phyloP scores from a whole-genome alignment of 2,113 vertebrate genomes.

The Emydocephalus ijimae region DNA sequence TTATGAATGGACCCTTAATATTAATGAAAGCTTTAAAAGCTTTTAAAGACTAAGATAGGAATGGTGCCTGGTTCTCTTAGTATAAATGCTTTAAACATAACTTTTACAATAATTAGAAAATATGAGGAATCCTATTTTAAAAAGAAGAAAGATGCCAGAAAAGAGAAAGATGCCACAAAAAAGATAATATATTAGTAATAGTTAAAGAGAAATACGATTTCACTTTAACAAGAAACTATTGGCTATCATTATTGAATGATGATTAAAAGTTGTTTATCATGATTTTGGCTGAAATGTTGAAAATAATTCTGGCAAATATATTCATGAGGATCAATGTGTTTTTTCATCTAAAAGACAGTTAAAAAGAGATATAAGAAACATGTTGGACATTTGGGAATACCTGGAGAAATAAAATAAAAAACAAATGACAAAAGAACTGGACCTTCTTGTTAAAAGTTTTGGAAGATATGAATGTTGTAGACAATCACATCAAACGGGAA shows the following conservation, averaged over 20 bases:
- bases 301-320: neutral
- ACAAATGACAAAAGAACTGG: neutral
- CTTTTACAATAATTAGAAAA: neutral
- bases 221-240: neutral
- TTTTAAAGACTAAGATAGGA: neutral
- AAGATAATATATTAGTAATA: neutral
- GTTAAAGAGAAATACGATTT: neutral
- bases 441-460: neutral
- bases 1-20: neutral
- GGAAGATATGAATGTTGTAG: neutral
- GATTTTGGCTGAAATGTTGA: neutral
- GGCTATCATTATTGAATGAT: neutral
- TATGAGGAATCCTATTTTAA: neutral
- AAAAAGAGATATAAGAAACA: neutral
- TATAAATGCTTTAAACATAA: neutral
- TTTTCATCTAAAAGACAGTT: neutral
- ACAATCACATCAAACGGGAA: neutral
- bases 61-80: neutral
- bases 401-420: neutral
- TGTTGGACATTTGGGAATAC: neutral
- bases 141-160: neutral
- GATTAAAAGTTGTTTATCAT: neutral
- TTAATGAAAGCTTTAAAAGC: neutral
- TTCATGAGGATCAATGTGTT: neutral
- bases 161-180: neutral